Evolutionary conservation across 2,888 invertebrate species (phyloP), one percentile per base, ranked within the genome.

Genomic region (Mesopsocus fuscifrons): DNA sequence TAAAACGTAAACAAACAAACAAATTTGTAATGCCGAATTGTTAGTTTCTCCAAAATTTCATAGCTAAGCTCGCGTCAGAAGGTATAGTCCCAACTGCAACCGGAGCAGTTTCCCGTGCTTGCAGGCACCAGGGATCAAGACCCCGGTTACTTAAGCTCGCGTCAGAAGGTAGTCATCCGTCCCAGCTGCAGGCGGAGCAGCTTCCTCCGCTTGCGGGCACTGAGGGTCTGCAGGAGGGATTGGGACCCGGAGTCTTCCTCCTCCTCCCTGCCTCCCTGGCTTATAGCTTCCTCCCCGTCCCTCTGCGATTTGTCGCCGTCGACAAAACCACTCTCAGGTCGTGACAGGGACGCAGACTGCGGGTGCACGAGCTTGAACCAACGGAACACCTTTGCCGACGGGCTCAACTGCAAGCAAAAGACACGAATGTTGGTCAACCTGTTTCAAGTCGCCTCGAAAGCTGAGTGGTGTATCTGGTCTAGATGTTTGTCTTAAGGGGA

Each of bases 321-420:
- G 26, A 80, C 69, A 59, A 81, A 82, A 9, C 81, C 81, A 56
- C 80, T 80, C 59, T 81, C 81, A 1, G 78, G 80, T 8, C 79
- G 66, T 8, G 80, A 80, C 38, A 56, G 49, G 1, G 55, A 52
- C 45, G 77, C 63, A 13, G 77, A 60, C 9, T 71, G 66, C 18
- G 59, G 52, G 16, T 71, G 72, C 50, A 78, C 64, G 49, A 79
- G 69, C 48, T 79, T 77, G 58, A 83, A 82, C 82, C 82, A 83
- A 41, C 81, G 71, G 54, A 80, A 78, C 54, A 82, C 78, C 65
- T 82, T 82, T 47, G 79, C 79, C 48, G 73, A 69, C 44, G 81
- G 74, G 51, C 77, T 77, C 55, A 81, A 65, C 81, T 81, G 65
- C 48, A 57, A 52, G 47, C 47, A 49, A 48, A 40, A 48, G 42